phyloP scores from a whole-genome alignment of 2,888 invertebrate genomes.

The Phengaris arion region DNA sequence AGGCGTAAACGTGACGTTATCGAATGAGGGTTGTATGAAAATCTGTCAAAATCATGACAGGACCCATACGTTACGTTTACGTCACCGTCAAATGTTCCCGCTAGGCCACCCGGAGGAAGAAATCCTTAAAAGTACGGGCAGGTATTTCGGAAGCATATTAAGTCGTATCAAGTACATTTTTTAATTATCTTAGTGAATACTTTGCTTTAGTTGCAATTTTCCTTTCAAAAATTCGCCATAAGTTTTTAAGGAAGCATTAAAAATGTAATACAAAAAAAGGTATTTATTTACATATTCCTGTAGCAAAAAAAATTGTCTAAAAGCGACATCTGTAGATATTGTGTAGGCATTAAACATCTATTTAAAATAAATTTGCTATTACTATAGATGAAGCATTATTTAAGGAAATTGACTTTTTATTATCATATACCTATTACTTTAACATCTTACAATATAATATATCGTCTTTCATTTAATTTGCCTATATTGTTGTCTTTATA shows the following conservation, averaged over 20 bases:
- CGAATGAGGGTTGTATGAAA: no score
- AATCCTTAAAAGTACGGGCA: background rate
- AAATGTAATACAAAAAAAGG: background rate
- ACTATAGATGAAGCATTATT: conserved; percentile 4
- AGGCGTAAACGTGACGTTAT: no score
- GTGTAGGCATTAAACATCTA: background rate
- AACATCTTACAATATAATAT: conserved; percentile 6
- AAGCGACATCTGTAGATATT: background rate
- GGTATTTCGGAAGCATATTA: background rate
- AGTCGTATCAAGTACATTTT: background rate
- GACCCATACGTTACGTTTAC: no score
- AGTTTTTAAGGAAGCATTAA: background rate
- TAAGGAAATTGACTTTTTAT: conserved; percentile 18
- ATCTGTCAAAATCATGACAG: no score
- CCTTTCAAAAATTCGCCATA: background rate
- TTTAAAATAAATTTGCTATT: background rate
- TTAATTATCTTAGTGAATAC: background rate
- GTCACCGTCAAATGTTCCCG: no score
- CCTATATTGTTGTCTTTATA: background rate
- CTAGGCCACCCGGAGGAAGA: background rate
- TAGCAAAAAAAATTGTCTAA: background rate
- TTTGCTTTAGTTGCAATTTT: background rate
- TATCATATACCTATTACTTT: background rate
- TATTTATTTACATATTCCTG: background rate
- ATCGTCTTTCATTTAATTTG: conserved; percentile 21